Evolutionary conservation across 2,888 invertebrate genomes (phyloP).

Genomic region (Stegana nigrithorax): DNA sequence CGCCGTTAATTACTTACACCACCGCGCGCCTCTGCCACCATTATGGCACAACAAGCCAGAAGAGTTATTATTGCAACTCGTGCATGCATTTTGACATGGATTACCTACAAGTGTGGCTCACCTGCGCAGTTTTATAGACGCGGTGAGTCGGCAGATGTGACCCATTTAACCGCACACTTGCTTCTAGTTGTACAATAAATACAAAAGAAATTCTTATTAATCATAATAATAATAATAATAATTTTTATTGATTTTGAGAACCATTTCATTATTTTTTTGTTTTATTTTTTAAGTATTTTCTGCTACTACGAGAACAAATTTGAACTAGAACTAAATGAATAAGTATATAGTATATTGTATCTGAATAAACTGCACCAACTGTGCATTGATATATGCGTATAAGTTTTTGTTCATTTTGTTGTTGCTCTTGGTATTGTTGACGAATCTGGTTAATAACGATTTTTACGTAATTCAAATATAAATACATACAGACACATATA

Average conservation of each 20-base stretch:
- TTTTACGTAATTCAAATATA: too few species aligned
- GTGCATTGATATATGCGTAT: neutral
- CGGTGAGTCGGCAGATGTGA: too few species aligned
- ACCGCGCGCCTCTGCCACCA: neutral
- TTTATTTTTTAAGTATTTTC: conserved; percentile 27
- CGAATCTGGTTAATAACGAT: too few species aligned
- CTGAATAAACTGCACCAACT: conserved; percentile 1
- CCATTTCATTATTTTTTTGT: conserved; percentile 21
- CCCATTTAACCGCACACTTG: too few species aligned
- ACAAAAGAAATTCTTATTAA: neutral
- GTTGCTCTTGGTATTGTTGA: too few species aligned
- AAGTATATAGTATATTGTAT: conserved; percentile 1
- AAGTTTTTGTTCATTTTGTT: too few species aligned
- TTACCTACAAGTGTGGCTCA: too few species aligned
- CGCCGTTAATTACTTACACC: too few species aligned
- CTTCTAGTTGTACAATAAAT: too few species aligned
- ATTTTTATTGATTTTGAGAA: conserved; percentile 14
- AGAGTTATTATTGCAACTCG: neutral
- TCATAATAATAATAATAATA: neutral
- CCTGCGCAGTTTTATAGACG: too few species aligned
- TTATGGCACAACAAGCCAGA: too few species aligned
- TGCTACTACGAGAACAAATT: conserved; percentile 4
- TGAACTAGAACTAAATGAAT: conserved; percentile 7
- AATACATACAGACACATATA: neutral
- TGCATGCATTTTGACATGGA: too few species aligned